Percentiles rank a stretch among this genome's conserved stretches.
Conservation (phyloP, 1,140 invertebrate species). For the Uloborus diversus region DNA sequence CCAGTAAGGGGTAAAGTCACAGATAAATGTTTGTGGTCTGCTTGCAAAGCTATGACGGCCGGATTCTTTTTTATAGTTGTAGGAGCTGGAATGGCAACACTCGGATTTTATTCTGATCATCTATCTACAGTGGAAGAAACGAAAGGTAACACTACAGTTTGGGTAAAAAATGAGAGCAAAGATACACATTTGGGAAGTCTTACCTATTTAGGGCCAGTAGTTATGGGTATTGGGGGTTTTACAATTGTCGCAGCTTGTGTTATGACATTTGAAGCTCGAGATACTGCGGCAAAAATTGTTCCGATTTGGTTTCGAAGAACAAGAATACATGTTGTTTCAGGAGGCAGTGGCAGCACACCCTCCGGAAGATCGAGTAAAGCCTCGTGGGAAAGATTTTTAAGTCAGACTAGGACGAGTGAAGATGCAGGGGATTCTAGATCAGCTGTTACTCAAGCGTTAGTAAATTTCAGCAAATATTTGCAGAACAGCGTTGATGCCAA, state of each 20-base stretch:
- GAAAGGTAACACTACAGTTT: slow-evolving; percentile 40
- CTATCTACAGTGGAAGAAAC: slow-evolving; percentile 64
- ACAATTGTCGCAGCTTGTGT: slow-evolving; percentile 92
- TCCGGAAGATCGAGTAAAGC: slow-evolving; percentile 52
- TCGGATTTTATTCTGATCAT: slow-evolving; percentile 76
- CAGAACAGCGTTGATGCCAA: slow-evolving; percentile 51
- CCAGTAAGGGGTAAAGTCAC: slow-evolving; percentile 46
- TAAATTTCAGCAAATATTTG: slow-evolving; percentile 51
- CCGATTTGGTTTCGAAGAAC: slow-evolving; percentile 51
- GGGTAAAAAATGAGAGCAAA: slow-evolving; percentile 52
- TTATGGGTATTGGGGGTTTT: slow-evolving; percentile 92
- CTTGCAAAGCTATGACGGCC: slow-evolving; percentile 84
- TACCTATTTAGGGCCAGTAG: slow-evolving; percentile 89
- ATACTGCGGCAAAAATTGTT: slow-evolving; percentile 58
- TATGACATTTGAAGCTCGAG: slow-evolving; percentile 87
- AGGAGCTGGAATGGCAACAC: slow-evolving; percentile 88
- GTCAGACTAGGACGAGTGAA: slow-evolving; percentile 23
- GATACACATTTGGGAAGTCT: slow-evolving; percentile 81
- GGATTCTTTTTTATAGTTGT: slow-evolving; percentile 84
- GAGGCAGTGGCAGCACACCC: slow-evolving; percentile 33
- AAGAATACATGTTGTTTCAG: slow-evolving; percentile 42
- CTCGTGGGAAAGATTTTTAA: slow-evolving; percentile 53
- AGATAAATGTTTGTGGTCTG: slow-evolving; percentile 81
- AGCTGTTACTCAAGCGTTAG: slow-evolving; percentile 43
- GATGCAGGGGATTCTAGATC: slow-evolving; percentile 28